Conservation (phyloP, 1,140 invertebrate species). For the Aphelinus atriplicis region DNA sequence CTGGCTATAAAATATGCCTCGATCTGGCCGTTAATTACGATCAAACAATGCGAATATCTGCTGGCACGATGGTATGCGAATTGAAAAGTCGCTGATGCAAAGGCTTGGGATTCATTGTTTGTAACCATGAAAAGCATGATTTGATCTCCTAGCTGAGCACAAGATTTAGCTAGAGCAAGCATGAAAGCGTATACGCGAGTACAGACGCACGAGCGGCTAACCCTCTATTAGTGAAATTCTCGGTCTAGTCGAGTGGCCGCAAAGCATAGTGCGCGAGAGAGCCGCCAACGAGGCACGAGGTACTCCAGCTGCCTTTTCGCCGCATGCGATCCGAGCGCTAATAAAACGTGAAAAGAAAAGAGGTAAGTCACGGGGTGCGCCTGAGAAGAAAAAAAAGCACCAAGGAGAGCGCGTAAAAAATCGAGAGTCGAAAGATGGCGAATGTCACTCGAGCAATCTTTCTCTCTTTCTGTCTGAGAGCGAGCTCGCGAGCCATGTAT, state of each 20-base stretch:
- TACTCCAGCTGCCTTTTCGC: slow-evolving; percentile 29
- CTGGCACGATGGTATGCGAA: too few relatives aligned
- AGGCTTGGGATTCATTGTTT: too few relatives aligned
- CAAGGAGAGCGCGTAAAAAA: neutral
- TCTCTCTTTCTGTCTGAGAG: neutral
- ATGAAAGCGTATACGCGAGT: too few relatives aligned
- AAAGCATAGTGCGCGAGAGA: neutral
- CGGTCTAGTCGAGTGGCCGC: slow-evolving; percentile 23
- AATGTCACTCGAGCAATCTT: slow-evolving; percentile 28
- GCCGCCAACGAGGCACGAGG: slow-evolving; percentile 1
- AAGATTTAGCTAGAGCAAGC: too few relatives aligned
- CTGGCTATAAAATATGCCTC: too few relatives aligned
- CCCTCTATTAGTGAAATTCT: slow-evolving; percentile 18
- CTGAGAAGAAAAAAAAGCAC: neutral
- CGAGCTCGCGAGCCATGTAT: neutral
- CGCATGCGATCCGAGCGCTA: neutral
- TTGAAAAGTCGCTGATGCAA: too few relatives aligned
- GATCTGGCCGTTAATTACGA: too few relatives aligned
- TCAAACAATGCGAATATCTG: too few relatives aligned
- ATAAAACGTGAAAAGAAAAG: slow-evolving; percentile 35
- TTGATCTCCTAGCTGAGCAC: too few relatives aligned
- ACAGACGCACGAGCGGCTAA: slow-evolving; percentile 5
- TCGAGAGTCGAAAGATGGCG: slow-evolving; percentile 15
- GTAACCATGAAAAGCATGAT: too few relatives aligned
- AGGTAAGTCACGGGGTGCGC: slow-evolving; percentile 12